Base-by-base conservation (phyloP, 2,888 invertebrate species). In the Polietes domitor region DNA sequence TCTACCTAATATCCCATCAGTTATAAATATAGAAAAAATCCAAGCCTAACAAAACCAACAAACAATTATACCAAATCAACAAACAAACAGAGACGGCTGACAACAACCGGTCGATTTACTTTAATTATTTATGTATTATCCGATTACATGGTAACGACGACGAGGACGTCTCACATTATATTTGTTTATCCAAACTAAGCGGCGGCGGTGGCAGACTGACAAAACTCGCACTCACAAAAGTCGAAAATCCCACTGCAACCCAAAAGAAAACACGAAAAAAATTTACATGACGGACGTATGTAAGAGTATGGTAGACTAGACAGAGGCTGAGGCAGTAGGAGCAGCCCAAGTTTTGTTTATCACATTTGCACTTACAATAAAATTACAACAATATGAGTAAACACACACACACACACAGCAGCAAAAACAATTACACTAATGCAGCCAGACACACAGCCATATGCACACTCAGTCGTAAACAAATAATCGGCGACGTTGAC, bases 131-230 rank as follows among this genome's bases (percentile, higher is more conserved):
- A 19, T 17, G 50, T 50, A 63, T 75, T 53, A 77, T 74, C 41
- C 43, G 77, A 77, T 82, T 78, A 71, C 70, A 28, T 68, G 41
- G 37, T 50, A 28, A n/a, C 37, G 43, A 17, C 63, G 21, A 73
- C 12, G 32, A 81, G 5, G 65, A 9, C 47, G 72, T 7, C 55
- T 55, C 37, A 32, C 1, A 41, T 47, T 9, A n/a, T n/a, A 75
- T 71, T 68, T 71, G 26, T 75, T 83, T 53, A 61, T n/a, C 17
- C 7, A 55, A 41, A 70, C 43, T 37, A 63, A 17, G 47, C 58
- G 26, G 3, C 58, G 9, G 15, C 50, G 12, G 47, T 26, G 26
- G 3, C 58, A 24, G 15, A 58, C 58, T 26, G 58, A 58, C 58
- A 58, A 58, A 58, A 58, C 26, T 58, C 26, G 12, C 58, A 26